These are phyloP conservation scores for Rutpela maculata DNA, from an alignment of 2,888 invertebrate species.

Conservation along the genomic window DNA sequence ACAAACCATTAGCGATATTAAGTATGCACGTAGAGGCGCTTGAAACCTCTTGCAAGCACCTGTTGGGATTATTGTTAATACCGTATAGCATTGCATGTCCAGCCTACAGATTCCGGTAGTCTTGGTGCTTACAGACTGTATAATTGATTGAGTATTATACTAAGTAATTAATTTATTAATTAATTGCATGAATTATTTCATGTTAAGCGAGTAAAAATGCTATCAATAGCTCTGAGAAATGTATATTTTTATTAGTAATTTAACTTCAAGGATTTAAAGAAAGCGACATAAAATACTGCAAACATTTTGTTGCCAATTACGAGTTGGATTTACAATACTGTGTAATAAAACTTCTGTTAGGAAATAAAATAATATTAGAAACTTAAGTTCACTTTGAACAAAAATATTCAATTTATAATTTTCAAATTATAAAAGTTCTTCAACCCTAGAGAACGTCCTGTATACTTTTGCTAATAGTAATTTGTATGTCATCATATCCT, in stretches of 20 bases:
- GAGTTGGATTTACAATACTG: no score
- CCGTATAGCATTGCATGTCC: constrained; percentile 31
- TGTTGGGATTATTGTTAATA: constrained; percentile 40
- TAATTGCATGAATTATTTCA: constrained; percentile 4
- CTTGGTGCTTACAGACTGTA: constrained; percentile 17
- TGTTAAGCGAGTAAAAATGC: constrained; percentile 8
- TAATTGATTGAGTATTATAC: constrained; percentile 33
- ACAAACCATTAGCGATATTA: constrained; percentile 30
- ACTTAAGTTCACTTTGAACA: background rate
- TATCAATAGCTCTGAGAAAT: background rate
- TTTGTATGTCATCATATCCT: no score
- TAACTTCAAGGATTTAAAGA: background rate
- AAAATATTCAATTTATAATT: no score
- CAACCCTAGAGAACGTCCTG: no score
- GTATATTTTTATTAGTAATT: background rate
- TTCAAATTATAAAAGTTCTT: no score
- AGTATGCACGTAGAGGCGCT: constrained; percentile 30
- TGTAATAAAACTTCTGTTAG: no score
- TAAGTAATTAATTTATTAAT: constrained; percentile 35
- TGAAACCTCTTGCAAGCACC: constrained; percentile 20
- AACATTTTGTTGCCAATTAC: no score
- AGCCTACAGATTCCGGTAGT: background rate
- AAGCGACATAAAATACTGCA: no score
- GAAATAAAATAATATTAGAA: no score
- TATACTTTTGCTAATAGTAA: no score